Conservation (phyloP, 2,888 invertebrate genomes). For the Meta bourneti region DNA sequence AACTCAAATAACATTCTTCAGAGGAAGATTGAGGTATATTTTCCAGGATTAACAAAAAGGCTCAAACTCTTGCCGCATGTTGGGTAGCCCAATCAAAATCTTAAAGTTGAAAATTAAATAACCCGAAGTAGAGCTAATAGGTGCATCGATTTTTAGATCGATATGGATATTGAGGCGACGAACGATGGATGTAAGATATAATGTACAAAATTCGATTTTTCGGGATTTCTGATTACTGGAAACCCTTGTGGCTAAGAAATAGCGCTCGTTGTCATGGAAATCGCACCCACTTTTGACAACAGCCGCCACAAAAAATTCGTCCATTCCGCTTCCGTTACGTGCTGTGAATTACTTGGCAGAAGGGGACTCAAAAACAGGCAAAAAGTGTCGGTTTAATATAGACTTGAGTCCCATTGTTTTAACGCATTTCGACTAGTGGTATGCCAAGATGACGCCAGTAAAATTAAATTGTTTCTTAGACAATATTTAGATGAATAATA, state of each 20-base stretch:
- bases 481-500: too few species aligned
- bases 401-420: too few species aligned
- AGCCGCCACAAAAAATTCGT: background rate
- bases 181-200: background rate
- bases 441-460: too few species aligned
- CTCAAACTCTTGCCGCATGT: too few species aligned
- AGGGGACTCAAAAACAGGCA: background rate
- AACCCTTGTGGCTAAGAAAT: background rate
- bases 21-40: too few species aligned
- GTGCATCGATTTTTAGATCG: conserved; percentile 23
- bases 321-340: background rate
- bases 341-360: background rate
- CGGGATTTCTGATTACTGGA: background rate
- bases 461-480: too few species aligned
- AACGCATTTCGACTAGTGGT: too few species aligned
- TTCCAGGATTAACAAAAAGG: too few species aligned
- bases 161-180: background rate
- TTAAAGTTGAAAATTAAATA: background rate
- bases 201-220: background rate
- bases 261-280: conserved; percentile 6
- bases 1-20: too few species aligned
- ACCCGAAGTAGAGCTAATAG: background rate
- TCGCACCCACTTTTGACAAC: background rate
- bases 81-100: too few species aligned
- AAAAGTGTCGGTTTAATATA: too few species aligned